Percentiles rank a stretch among this genome's conserved stretches.
phyloP scores from a whole-genome alignment of 2,797 vertebrate species.

The Delichon dasypus region DNA sequence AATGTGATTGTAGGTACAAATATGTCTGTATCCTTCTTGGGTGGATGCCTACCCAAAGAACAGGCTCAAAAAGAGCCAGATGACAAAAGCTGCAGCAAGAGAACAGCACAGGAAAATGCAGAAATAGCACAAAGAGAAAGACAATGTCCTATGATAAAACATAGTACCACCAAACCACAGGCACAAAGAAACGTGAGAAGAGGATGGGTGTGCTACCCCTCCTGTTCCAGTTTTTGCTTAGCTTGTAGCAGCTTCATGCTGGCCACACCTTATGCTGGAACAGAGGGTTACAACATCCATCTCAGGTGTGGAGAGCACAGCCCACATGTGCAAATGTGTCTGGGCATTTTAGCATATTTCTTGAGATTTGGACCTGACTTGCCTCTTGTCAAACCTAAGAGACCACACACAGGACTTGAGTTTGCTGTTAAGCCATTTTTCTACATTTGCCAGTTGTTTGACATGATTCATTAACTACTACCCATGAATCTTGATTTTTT shows the following conservation, averaged over 20 bases:
- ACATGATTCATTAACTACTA: background rate
- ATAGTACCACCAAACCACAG: background rate
- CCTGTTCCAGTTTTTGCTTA: background rate
- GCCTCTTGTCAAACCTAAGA: background rate
- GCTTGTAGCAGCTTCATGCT: background rate
- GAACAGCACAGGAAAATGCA: background rate
- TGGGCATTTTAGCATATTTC: background rate
- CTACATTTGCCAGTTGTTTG: background rate
- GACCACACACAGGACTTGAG: background rate
- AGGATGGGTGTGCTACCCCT: background rate
- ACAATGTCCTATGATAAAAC: fast-evolving
- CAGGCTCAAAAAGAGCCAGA: background rate
- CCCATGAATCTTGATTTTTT: background rate
- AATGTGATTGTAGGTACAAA: background rate
- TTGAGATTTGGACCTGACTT: background rate
- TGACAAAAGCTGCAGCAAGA: background rate
- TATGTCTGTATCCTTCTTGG: fast-evolving
- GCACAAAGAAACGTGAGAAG: background rate
- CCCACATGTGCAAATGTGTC: background rate
- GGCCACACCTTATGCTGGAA: background rate
- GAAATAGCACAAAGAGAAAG: background rate
- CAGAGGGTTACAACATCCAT: background rate
- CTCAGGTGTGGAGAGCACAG: background rate
- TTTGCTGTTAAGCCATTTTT: background rate
- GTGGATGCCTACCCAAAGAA: background rate